A percentile compares a stretch with the other conserved stretches of the same genome.
These are phyloP conservation scores for Hetaerina titia DNA, from an alignment of 2,888 invertebrate genomes.

Conservation along the genomic window DNA sequence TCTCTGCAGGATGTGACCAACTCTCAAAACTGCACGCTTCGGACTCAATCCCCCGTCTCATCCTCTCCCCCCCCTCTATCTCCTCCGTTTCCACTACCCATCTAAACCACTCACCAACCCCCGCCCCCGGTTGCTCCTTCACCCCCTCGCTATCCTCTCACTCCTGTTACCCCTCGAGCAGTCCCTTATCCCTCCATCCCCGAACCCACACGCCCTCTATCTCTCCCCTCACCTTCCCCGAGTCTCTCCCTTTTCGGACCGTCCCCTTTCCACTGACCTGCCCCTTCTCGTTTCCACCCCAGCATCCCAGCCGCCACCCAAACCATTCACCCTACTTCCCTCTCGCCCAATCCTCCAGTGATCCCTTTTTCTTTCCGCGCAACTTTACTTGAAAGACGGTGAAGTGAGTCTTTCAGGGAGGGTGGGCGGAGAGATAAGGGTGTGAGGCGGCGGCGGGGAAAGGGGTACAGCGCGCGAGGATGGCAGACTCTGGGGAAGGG, in stretches of 20 bases:
- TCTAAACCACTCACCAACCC: too few species aligned
- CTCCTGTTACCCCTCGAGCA: too few species aligned
- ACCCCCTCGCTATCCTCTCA: neutral
- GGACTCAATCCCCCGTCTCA: neutral
- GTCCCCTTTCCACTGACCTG: neutral
- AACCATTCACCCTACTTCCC: neutral
- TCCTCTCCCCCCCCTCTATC: neutral
- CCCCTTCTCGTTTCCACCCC: neutral
- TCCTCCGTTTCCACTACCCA: too few species aligned
- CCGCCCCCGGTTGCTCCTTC: neutral
- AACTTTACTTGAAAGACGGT: conserved; percentile 47
- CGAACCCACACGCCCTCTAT: neutral
- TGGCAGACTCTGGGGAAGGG: neutral
- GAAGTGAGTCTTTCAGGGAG: neutral
- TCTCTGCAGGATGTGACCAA: conserved; percentile 43
- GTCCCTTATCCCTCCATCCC: too few species aligned
- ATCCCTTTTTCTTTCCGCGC: conserved; percentile 51
- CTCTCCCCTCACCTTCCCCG: neutral
- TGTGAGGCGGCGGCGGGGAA: neutral
- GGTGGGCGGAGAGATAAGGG: neutral
- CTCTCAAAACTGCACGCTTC: conserved; percentile 54
- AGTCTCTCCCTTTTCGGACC: neutral
- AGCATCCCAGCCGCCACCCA: neutral
- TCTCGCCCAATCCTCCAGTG: neutral
- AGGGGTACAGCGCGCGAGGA: neutral